These are phyloP conservation scores for Gymnarchus niloticus DNA, from an alignment of 2,113 vertebrate species.

Conservation along the genomic window DNA sequence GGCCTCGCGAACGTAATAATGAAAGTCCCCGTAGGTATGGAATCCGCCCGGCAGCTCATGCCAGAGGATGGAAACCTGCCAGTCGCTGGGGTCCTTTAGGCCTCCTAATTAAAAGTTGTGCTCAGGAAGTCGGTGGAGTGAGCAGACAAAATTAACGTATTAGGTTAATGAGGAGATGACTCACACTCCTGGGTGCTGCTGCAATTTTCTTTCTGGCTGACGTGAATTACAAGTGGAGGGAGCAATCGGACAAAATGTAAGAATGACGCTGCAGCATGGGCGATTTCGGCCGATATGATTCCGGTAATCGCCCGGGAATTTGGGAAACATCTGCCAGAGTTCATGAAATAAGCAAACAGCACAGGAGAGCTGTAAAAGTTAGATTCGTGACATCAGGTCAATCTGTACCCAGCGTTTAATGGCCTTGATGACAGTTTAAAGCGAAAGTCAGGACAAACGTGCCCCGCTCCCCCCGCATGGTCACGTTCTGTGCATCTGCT, in stretches of 20 bases:
- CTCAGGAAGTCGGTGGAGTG: background rate
- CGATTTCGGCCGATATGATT: background rate
- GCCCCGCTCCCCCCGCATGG: constrained; percentile 15
- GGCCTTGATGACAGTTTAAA: constrained; percentile 28
- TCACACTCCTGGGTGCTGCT: background rate
- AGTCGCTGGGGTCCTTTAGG: background rate
- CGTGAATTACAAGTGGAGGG: background rate
- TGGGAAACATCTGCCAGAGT: background rate
- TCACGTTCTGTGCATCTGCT: constrained; percentile 21
- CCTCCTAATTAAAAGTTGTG: background rate
- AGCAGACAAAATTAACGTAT: background rate
- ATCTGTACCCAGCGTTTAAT: constrained; percentile 14
- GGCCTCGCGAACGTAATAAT: background rate
- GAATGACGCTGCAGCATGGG: background rate
- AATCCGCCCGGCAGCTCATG: background rate
- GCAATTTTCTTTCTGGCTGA: background rate
- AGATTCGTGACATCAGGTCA: background rate
- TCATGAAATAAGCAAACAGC: background rate
- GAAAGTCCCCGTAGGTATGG: background rate
- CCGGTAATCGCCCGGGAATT: background rate
- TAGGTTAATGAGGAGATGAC: constrained; percentile 1
- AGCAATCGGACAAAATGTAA: background rate
- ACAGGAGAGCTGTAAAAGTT: background rate
- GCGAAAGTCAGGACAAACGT: background rate
- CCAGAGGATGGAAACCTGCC: background rate